phyloP scores from a whole-genome alignment of 2,797 vertebrate genomes.

The Stomatorhinus walkeri region DNA sequence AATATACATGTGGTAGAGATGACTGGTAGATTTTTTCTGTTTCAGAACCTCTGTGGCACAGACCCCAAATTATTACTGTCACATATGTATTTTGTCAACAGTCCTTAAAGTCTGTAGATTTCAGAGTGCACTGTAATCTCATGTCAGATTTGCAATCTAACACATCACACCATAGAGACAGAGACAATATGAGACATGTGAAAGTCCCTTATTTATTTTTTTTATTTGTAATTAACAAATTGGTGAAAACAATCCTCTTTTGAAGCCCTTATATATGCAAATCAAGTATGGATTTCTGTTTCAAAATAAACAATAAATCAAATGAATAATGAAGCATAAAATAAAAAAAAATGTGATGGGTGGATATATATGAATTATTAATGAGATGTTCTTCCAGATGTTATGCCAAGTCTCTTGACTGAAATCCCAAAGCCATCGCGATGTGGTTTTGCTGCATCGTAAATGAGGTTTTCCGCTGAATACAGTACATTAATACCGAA shows the following conservation, averaged over 20 bases:
- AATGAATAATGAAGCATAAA: background rate
- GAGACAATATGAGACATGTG: background rate
- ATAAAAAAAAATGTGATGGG: background rate
- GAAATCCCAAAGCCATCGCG: slow-evolving; percentile 15
- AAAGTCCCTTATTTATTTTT: background rate
- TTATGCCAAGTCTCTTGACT: background rate
- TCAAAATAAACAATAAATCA: background rate
- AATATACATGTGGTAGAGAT: background rate
- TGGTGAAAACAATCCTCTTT: background rate
- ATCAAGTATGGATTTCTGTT: background rate
- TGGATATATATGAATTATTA: slow-evolving; percentile 19
- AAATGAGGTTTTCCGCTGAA: slow-evolving; percentile 14
- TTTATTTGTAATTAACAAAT: background rate
- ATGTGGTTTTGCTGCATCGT: background rate
- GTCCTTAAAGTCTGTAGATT: background rate
- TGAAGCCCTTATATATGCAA: background rate
- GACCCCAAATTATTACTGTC: background rate
- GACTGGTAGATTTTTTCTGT: background rate
- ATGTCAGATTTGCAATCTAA: background rate
- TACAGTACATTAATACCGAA: background rate
- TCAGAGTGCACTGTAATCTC: background rate
- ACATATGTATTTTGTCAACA: background rate
- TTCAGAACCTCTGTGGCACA: background rate
- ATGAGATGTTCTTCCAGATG: slow-evolving; percentile 20
- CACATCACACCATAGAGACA: background rate